Conservation (phyloP, 2,113 vertebrate genomes). For the Gracilinanus agilis region DNA sequence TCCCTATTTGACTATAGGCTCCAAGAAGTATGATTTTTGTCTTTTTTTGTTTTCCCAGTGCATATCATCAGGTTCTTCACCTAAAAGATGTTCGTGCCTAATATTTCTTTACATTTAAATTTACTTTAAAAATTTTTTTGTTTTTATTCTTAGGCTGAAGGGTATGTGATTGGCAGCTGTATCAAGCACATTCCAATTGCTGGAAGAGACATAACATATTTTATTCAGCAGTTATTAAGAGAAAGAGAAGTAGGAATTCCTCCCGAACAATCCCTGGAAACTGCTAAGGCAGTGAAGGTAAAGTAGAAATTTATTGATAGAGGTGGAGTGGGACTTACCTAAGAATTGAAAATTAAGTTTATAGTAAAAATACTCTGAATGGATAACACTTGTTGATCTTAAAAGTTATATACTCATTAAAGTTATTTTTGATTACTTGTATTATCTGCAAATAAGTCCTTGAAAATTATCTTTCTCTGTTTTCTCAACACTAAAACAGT, state of each 20-base stretch:
- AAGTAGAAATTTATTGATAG: not conserved
- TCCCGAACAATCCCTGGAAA: slow-evolving; percentile 98
- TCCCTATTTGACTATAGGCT: not conserved
- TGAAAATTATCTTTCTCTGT: not conserved
- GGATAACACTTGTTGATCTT: not conserved
- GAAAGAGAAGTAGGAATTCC: slow-evolving; percentile 99
- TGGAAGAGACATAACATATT: slow-evolving; percentile 98
- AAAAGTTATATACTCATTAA: slow-evolving; percentile 10
- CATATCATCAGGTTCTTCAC: not conserved
- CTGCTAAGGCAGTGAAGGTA: slow-evolving; percentile 99
- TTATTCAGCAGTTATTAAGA: slow-evolving; percentile 97
- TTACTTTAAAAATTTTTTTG: not conserved
- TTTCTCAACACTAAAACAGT: slow-evolving; percentile 1
- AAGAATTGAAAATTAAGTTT: slow-evolving; percentile 20
- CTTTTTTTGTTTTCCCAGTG: not conserved
- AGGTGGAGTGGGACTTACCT: not conserved
- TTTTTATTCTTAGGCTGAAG: slow-evolving; percentile 90
- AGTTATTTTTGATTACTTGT: slow-evolving; percentile 23
- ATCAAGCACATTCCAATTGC: slow-evolving; percentile 99
- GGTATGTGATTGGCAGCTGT: slow-evolving; percentile 99
- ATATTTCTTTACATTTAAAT: slow-evolving; percentile 35
- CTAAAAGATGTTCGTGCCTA: not conserved
- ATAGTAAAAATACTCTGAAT: slow-evolving; percentile 1
- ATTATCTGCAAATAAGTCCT: slow-evolving; percentile 36
- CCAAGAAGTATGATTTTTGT: not conserved